Evolutionary conservation across 2,888 invertebrate genomes (phyloP).

Genomic region (Cheilosia scutellata): DNA sequence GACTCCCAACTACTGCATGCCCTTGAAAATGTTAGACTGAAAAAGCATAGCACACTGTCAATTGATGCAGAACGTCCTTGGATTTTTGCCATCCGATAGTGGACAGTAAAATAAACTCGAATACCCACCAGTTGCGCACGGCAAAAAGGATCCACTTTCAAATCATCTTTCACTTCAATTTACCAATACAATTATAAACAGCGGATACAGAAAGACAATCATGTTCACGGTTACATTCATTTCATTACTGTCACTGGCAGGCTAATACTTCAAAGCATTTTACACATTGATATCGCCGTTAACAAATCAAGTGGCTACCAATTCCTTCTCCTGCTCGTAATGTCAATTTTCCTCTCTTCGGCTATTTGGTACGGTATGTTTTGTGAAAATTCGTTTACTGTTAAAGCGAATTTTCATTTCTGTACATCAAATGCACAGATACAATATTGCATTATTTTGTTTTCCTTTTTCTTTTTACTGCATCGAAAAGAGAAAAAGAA

Average conservation of each 20-base stretch:
- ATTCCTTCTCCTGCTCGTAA: constrained; percentile 22
- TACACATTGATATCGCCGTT: background rate
- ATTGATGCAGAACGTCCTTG: too few relatives aligned
- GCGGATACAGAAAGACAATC: too few relatives aligned
- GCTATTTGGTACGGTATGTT: constrained; percentile 43
- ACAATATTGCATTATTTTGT: background rate
- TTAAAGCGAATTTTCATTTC: constrained; percentile 55
- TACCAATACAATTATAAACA: too few relatives aligned
- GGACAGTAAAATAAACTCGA: too few relatives aligned
- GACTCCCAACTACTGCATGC: too few relatives aligned
- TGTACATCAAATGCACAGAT: constrained; percentile 25
- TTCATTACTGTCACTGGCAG: background rate
- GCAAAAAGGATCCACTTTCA: too few relatives aligned
- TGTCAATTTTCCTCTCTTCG: constrained; percentile 54
- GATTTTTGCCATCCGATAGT: too few relatives aligned
- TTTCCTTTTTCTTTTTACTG: background rate
- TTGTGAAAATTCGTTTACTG: constrained; percentile 53
- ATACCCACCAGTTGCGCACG: too few relatives aligned
- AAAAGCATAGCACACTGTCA: too few relatives aligned
- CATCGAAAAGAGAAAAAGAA: constrained; percentile 21
- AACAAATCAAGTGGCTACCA: constrained; percentile 8
- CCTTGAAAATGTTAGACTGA: too few relatives aligned
- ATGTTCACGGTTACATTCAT: too few relatives aligned
- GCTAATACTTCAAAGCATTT: constrained; percentile 1
- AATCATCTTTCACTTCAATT: too few relatives aligned